phyloP scores from a whole-genome alignment of 2,888 invertebrate species.

The Noctua pronuba region DNA sequence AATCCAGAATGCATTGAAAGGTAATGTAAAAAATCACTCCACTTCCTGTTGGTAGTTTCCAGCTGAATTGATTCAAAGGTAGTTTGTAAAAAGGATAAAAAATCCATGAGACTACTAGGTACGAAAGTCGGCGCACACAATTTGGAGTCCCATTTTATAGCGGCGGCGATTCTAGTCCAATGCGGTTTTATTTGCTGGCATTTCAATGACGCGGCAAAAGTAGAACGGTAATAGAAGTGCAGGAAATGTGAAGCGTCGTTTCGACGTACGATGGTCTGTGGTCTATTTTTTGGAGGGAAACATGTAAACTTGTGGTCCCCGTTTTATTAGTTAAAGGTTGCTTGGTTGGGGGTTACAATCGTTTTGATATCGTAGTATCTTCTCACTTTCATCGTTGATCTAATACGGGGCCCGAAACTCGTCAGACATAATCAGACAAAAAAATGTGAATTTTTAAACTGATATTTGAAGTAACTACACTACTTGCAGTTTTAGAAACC shows the following conservation, averaged over 20 bases:
- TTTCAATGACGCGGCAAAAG: conserved; percentile 56
- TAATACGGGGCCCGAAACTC: not conserved
- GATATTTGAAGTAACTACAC: too few species aligned
- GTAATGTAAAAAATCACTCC: conserved; percentile 18
- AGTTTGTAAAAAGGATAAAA: conserved; percentile 57
- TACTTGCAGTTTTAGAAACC: too few species aligned
- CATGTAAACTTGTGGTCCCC: not conserved
- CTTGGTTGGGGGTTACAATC: not conserved
- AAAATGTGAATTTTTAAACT: not conserved
- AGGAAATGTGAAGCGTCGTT: conserved; percentile 45
- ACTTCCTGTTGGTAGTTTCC: conserved; percentile 30
- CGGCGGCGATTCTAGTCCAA: conserved; percentile 54
- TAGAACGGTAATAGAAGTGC: conserved; percentile 52
- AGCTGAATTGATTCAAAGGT: conserved; percentile 57
- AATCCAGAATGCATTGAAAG: conserved; percentile 8
- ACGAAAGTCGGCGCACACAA: conserved; percentile 53
- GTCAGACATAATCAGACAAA: not conserved
- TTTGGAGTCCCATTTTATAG: conserved; percentile 59
- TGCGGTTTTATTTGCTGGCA: conserved; percentile 60
- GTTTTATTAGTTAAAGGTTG: not conserved
- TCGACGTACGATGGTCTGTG: conserved; percentile 15
- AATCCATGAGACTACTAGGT: conserved; percentile 34
- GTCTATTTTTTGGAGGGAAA: conserved; percentile 21
- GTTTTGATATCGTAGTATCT: not conserved
- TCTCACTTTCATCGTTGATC: not conserved